These are phyloP conservation scores for Dasypogon diadema DNA, from an alignment of 2,888 invertebrate species.

Conservation along the genomic window DNA sequence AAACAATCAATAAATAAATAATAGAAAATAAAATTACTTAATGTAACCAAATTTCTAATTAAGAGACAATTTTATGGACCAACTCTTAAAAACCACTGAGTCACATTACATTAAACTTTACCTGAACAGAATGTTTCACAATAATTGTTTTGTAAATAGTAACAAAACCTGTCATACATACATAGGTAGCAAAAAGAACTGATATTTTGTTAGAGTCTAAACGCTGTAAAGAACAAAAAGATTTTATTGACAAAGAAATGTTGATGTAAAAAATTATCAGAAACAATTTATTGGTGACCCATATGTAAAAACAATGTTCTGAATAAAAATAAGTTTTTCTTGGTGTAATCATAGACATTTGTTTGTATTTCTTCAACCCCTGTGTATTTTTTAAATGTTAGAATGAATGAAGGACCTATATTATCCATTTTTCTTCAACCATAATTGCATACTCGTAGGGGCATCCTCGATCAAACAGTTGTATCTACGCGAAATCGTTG, in stretches of 20 bases:
- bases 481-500: too few relatives aligned
- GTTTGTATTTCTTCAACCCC: too few relatives aligned
- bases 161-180: constrained; percentile 16
- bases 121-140: constrained; percentile 10
- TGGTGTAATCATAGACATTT: constrained; percentile 39
- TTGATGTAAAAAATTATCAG: constrained; percentile 26
- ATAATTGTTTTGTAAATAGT: constrained; percentile 35
- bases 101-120: constrained; percentile 5
- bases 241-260: constrained; percentile 29
- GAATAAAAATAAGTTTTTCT: constrained; percentile 46
- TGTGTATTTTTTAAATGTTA: too few relatives aligned
- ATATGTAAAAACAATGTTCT: constrained; percentile 29
- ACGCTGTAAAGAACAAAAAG: constrained; percentile 12
- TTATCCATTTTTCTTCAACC: too few relatives aligned
- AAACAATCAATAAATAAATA: constrained; percentile 41
- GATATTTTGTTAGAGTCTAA: constrained; percentile 45
- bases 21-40: constrained; percentile 11
- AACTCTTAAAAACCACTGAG: constrained; percentile 43
- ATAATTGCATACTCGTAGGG: too few relatives aligned
- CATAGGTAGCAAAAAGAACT: constrained; percentile 46
- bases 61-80: constrained; percentile 37
- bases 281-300: constrained; percentile 36
- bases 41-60: constrained; percentile 8
- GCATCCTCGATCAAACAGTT: too few relatives aligned
- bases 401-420: too few relatives aligned